Evolutionary conservation across 2,113 vertebrate species (phyloP), one percentile per base, ranked within the genome.

Genomic region (Apistogramma diplotaenia): DNA sequence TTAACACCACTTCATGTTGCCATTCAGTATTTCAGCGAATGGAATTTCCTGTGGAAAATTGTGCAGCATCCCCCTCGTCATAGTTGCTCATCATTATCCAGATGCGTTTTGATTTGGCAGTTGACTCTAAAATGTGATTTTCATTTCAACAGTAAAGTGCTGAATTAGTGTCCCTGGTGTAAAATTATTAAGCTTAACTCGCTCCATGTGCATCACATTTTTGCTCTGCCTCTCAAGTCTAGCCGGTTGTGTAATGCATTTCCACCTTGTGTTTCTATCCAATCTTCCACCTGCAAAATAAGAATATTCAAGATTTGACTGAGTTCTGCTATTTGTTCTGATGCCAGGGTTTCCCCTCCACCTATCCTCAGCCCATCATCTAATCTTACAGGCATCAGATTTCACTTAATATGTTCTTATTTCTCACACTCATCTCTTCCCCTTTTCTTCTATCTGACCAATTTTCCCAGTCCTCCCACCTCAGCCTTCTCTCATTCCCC

Each of bases 361-460:
- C 87, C 85, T 86, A 89, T 88, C 67, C 58, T 75, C 72, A 78
- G 90, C 86, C 90, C 88, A 90, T 88, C 92, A 88, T 91, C 74
- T 89, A 86, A 91, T 91, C 87, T 91, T 87, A 86, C 75, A 29
- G 6, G 71, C 61, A 83, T 89, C 88, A 77, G 61, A 91, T 89
- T 90, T 60, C 54, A 35, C 78, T 91, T 87, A 87, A 62, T 90
- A 88, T 85, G 75, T 80, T 90, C 89, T 75, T 56, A 61, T 78
- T 80, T 91, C 87, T 79, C 87, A 74, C 76, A 90, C 76, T 76
- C 79, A 92, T 90, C 76, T 74, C 76, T 73, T 73, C 76, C 60
- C 82, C 70, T 58, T 67, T 65, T 54, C 58, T 56, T 85, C 74
- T 67, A 6, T 54, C 60, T 33, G 23, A 85, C 62, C 31, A 51